A percentile compares a stretch with the other conserved stretches of the same genome.
These are phyloP conservation scores for Turritopsis rubra DNA, from an alignment of 30 jellyfish, hydroid and myxozoan species.

Conservation along the genomic window DNA sequence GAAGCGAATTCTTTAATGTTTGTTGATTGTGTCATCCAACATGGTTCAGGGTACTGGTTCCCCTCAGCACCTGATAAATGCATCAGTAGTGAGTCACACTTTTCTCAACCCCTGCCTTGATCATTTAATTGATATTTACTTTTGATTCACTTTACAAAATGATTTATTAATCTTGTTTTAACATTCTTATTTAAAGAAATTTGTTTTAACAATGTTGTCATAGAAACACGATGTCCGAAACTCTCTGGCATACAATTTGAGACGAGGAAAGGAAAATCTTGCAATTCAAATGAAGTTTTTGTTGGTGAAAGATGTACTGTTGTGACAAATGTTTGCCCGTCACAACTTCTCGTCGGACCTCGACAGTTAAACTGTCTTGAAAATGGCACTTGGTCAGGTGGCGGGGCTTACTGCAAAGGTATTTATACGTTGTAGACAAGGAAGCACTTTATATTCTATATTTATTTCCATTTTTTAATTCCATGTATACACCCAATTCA, in stretches of 20 bases:
- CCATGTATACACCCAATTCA: neutral
- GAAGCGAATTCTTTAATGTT: constrained; percentile 3
- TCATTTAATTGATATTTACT: no score
- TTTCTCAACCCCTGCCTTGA: no score
- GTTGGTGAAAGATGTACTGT: neutral
- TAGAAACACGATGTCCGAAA: neutral
- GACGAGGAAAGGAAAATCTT: neutral
- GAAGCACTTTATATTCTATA: no score
- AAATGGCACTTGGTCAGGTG: constrained; percentile 12
- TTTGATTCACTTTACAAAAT: no score
- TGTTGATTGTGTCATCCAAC: constrained; percentile 9
- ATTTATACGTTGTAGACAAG: no score
- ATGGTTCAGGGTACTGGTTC: neutral
- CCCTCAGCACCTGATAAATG: neutral
- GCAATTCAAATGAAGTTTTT: neutral
- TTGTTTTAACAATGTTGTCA: neutral
- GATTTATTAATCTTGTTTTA: no score
- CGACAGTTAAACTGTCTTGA: neutral
- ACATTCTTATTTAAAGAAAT: no score
- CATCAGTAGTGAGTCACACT: constrained; percentile 12
- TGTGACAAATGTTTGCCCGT: neutral
- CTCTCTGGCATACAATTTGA: neutral
- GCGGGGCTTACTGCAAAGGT: constrained; percentile 2
- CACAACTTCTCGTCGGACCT: neutral
- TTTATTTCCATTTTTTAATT: no score